These are phyloP conservation scores for Heliocidaris erythrogramma DNA, from an alignment of 35 echinoderm and acorn worm genomes.

Conservation along the genomic window DNA sequence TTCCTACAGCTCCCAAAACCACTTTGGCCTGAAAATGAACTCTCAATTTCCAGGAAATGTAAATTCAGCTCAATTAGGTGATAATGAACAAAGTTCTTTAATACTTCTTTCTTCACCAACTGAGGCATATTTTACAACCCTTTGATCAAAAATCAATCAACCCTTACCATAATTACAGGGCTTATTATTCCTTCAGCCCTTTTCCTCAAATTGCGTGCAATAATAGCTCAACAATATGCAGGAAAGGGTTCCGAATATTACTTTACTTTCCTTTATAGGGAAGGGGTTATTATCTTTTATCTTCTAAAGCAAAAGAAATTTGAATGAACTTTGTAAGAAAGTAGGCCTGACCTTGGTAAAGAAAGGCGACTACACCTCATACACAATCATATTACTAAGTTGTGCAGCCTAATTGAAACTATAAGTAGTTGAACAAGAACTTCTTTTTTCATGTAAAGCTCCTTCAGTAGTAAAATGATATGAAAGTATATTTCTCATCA, in stretches of 20 bases:
- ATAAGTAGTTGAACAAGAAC: too few species aligned
- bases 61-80: neutral
- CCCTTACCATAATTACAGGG: neutral
- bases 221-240: neutral
- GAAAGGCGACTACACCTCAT: neutral
- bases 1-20: neutral
- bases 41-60: neutral
- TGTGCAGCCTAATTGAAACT: too few species aligned
- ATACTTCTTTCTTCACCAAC: neutral
- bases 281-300: neutral
- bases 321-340: neutral
- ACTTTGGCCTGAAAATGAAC: neutral
- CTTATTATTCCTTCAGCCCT: neutral
- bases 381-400: neutral
- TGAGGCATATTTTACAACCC: neutral
- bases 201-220: neutral
- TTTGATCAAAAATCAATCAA: neutral
- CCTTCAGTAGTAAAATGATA: too few species aligned
- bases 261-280: neutral
- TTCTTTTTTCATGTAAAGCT: too few species aligned
- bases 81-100: neutral
- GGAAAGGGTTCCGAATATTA: neutral
- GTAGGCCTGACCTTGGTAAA: neutral
- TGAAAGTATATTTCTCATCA: too few species aligned
- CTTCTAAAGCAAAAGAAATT: neutral